Evolutionary conservation across 1,140 invertebrate genomes (phyloP).

Genomic region (Adoxophyes honmai): DNA sequence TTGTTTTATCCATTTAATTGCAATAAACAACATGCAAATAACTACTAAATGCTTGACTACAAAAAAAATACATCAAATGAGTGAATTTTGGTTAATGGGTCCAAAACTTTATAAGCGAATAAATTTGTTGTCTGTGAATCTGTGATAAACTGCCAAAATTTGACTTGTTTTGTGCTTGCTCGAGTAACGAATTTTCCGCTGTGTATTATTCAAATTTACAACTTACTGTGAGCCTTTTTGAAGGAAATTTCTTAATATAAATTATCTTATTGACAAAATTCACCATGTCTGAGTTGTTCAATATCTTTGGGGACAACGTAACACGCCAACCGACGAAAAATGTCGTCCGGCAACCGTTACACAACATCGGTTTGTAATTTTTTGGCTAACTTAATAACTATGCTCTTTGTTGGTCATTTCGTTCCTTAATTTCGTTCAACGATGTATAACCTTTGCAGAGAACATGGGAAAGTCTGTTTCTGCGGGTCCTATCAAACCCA

Average conservation of each 20-base stretch:
- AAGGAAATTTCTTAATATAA: neutral
- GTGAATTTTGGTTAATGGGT: too few species aligned
- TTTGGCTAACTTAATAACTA: conserved; percentile 4
- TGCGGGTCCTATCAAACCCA: conserved; percentile 50
- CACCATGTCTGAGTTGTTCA: conserved; percentile 63
- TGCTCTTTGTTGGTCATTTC: neutral
- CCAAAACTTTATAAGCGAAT: too few species aligned
- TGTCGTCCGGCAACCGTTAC: conserved; percentile 53
- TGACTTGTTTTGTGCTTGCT: neutral
- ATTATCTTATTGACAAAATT: conserved; percentile 1
- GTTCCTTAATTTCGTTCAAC: neutral
- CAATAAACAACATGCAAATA: too few species aligned
- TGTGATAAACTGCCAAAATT: conserved; percentile 14
- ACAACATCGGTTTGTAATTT: conserved; percentile 53
- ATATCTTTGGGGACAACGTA: conserved; percentile 65
- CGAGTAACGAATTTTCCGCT: too few species aligned
- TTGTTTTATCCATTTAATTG: too few species aligned
- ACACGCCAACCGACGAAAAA: conserved; percentile 46
- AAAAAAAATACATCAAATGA: too few species aligned
- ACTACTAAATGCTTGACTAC: too few species aligned
- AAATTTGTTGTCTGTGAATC: conserved; percentile 1
- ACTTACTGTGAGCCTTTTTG: too few species aligned
- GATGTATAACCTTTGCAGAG: conserved; percentile 31
- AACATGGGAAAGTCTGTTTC: conserved; percentile 60
- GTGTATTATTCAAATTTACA: too few species aligned